Conservation (phyloP, 2,797 vertebrate genomes). For the Knipowitschia caucasica region DNA sequence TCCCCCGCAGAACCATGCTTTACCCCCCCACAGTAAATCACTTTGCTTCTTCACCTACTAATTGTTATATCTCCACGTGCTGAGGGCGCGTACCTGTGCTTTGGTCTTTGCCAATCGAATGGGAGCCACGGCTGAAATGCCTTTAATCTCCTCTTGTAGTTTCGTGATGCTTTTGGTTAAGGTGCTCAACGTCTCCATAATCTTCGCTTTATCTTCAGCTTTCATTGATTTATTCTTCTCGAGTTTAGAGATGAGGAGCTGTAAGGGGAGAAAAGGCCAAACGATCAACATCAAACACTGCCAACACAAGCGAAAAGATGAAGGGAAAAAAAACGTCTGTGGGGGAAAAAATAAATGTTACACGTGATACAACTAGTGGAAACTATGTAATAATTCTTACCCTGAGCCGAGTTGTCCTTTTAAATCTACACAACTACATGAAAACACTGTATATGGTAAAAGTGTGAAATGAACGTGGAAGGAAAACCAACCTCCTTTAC, state of each 20-base stretch:
- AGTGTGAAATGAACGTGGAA: neutral
- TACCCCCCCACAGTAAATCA: too few relatives aligned
- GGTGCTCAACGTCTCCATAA: conserved; percentile 88
- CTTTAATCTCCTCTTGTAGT: conserved; percentile 94
- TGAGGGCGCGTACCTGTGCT: conserved; percentile 80
- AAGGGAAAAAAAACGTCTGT: neutral
- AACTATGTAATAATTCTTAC: neutral
- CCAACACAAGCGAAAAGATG: neutral
- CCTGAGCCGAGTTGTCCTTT: neutral
- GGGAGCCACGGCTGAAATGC: conserved; percentile 74
- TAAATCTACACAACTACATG: neutral
- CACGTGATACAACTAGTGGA: neutral
- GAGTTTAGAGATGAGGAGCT: conserved; percentile 95
- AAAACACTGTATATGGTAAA: neutral
- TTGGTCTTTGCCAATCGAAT: conserved; percentile 85
- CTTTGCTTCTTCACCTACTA: neutral
- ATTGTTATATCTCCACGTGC: neutral
- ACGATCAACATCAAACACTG: neutral
- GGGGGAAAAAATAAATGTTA: neutral
- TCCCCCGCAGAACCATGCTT: too few relatives aligned
- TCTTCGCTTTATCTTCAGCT: conserved; percentile 92
- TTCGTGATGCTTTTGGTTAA: conserved; percentile 94
- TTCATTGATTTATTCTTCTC: conserved; percentile 96
- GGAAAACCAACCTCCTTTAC: conserved; percentile 53
- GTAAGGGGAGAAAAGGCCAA: neutral